Percentiles rank a stretch among this genome's conserved stretches.
Evolutionary conservation across 2,888 invertebrate genomes (phyloP).

Genomic region (Trissolcus japonicus): DNA sequence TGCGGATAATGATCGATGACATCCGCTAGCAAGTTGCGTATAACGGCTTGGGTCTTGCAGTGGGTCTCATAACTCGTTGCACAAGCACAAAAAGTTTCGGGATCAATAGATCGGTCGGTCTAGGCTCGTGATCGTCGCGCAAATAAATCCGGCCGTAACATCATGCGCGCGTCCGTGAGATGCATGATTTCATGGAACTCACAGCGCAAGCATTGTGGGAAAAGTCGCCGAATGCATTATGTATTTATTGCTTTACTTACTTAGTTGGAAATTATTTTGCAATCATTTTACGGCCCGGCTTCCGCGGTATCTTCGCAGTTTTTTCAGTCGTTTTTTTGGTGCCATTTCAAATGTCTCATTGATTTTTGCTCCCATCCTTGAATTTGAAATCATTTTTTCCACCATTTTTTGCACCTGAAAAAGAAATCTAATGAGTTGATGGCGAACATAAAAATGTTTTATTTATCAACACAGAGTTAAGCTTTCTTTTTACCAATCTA

Average conservation of each 20-base stretch:
- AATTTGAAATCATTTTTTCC: neutral
- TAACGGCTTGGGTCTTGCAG: slow-evolving; percentile 43
- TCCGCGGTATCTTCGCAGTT: slow-evolving; percentile 63
- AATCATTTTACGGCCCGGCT: slow-evolving; percentile 70
- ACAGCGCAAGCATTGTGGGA: slow-evolving; percentile 65
- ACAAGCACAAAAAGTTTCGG: slow-evolving; percentile 56
- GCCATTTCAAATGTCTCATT: slow-evolving; percentile 3
- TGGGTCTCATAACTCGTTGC: slow-evolving; percentile 53
- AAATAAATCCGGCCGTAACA: slow-evolving; percentile 66
- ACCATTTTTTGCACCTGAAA: slow-evolving; percentile 16
- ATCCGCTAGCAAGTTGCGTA: slow-evolving; percentile 49
- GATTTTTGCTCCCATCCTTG: slow-evolving; percentile 4
- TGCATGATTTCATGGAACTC: slow-evolving; percentile 73
- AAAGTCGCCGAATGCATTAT: slow-evolving; percentile 73
- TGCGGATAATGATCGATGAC: slow-evolving; percentile 54
- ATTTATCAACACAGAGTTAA: neutral
- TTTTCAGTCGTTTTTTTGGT: slow-evolving; percentile 2
- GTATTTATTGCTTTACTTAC: slow-evolving; percentile 74
- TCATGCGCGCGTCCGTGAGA: slow-evolving; percentile 61
- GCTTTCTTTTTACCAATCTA: neutral
- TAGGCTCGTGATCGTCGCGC: slow-evolving; percentile 57
- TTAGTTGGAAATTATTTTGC: slow-evolving; percentile 73
- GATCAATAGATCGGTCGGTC: slow-evolving; percentile 54
- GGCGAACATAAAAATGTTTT: neutral
- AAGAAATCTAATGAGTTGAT: slow-evolving; percentile 12